Percentiles rank a stretch among this genome's conserved stretches.
These are phyloP conservation scores for Hyppa rectilinea DNA, from an alignment of 2,888 invertebrate species.

Conservation along the genomic window DNA sequence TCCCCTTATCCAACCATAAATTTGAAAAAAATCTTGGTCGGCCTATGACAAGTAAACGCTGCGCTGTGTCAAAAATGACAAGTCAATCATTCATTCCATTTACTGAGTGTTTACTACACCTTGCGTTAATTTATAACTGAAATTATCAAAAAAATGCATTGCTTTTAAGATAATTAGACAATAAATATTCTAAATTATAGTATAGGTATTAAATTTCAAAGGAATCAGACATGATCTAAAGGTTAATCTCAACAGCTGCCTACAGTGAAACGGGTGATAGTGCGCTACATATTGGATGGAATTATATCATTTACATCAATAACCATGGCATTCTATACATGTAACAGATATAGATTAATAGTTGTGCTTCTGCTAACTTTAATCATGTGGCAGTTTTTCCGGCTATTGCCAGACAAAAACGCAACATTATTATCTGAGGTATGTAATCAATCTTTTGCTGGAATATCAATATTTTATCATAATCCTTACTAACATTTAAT, in stretches of 20 bases:
- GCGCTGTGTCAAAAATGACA: slow-evolving; percentile 15
- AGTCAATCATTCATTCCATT: background rate
- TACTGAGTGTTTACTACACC: background rate
- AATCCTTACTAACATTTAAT: slow-evolving; percentile 4
- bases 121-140: background rate
- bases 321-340: slow-evolving; percentile 85
- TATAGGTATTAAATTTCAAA: background rate
- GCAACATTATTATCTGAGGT: slow-evolving; percentile 72
- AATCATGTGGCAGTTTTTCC: slow-evolving; percentile 86
- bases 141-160: slow-evolving; percentile 15
- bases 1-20: too few relatives aligned
- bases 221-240: slow-evolving; percentile 11
- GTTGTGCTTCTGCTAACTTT: slow-evolving; percentile 83
- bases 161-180: slow-evolving; percentile 4
- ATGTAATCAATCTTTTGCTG: slow-evolving; percentile 63
- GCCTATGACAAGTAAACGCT: too few relatives aligned
- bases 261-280: slow-evolving; percentile 11
- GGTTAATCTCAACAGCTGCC: slow-evolving; percentile 23
- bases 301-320: slow-evolving; percentile 39
- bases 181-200: slow-evolving; percentile 9
- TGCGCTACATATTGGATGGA: slow-evolving; percentile 35
- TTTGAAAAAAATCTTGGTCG: too few relatives aligned
- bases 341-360: slow-evolving; percentile 85
- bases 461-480: slow-evolving; percentile 28
- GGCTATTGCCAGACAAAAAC: slow-evolving; percentile 79